A percentile compares a stretch with the other conserved stretches of the same genome.
These are phyloP conservation scores for Synergus gifuensis DNA, from an alignment of 2,888 invertebrate genomes.

Conservation along the genomic window DNA sequence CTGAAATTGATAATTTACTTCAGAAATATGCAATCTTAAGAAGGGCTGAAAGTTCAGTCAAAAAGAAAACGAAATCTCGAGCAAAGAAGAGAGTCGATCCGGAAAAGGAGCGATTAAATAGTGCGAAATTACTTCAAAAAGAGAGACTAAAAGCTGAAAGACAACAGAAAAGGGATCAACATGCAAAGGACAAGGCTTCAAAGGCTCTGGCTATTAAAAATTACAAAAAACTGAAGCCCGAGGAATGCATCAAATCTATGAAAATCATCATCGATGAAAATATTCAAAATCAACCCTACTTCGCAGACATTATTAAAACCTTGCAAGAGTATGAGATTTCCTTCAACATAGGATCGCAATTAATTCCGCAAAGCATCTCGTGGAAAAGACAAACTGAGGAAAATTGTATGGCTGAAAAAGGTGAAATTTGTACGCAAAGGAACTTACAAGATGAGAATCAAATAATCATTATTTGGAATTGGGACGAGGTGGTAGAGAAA, in stretches of 20 bases:
- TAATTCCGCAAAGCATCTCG: constrained; percentile 74
- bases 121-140: constrained; percentile 30
- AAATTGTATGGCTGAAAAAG: constrained; percentile 60
- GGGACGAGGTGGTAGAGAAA: constrained; percentile 72
- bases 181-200: constrained; percentile 59
- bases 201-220: constrained; percentile 60
- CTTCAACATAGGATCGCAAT: constrained; percentile 68
- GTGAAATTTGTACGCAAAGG: constrained; percentile 60
- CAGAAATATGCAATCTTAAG: constrained; percentile 1
- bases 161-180: constrained; percentile 49
- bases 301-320: constrained; percentile 63
- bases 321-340: constrained; percentile 68
- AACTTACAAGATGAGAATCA: constrained; percentile 65
- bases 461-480: constrained; percentile 75
- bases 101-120: constrained; percentile 20
- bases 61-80: not conserved
- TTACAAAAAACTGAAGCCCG: constrained; percentile 63
- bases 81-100: constrained; percentile 27
- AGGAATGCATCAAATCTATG: constrained; percentile 69
- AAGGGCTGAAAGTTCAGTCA: constrained; percentile 27
- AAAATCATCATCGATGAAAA: constrained; percentile 65
- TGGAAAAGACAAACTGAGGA: constrained; percentile 75
- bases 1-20: not conserved
- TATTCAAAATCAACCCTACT: constrained; percentile 56
- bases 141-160: constrained; percentile 43